Percentiles rank a stretch among this genome's conserved stretches.
phyloP scores from a whole-genome alignment of 35 echinoderm and acorn worm species.

The Eucidaris tribuloides region DNA sequence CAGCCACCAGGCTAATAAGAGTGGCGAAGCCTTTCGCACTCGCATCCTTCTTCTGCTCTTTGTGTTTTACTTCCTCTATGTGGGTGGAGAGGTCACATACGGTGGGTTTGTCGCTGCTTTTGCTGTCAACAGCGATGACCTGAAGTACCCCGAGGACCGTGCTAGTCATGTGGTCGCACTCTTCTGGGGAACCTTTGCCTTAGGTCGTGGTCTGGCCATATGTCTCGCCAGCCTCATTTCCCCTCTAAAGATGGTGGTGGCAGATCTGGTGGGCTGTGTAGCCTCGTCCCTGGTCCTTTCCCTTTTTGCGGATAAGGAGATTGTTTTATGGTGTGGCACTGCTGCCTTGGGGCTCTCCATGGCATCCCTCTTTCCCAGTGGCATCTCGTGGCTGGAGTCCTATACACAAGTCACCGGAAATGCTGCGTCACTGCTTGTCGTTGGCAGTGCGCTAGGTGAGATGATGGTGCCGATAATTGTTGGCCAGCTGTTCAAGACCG shows the following conservation, averaged over 20 bases:
- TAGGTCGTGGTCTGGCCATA: slow-evolving; percentile 72
- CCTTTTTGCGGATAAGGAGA: slow-evolving; percentile 8
- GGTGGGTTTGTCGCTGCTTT: slow-evolving; percentile 79
- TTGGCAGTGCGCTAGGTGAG: slow-evolving; percentile 70
- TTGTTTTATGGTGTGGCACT: slow-evolving; percentile 63
- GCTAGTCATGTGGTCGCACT: slow-evolving; percentile 52
- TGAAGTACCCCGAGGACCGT: background rate
- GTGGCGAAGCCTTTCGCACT: slow-evolving; percentile 38
- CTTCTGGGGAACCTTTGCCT: slow-evolving; percentile 87
- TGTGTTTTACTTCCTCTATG: slow-evolving; percentile 82
- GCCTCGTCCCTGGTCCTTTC: slow-evolving; percentile 25
- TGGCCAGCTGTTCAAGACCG: slow-evolving; percentile 28
- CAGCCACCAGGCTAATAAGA: too few species aligned
- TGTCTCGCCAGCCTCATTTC: slow-evolving; percentile 61
- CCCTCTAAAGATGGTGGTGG: slow-evolving; percentile 59
- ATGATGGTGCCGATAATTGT: slow-evolving; percentile 69
- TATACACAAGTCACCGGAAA: slow-evolving; percentile 67
- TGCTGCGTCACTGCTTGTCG: slow-evolving; percentile 58
- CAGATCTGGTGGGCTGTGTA: slow-evolving; percentile 48
- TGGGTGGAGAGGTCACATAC: slow-evolving; percentile 70
- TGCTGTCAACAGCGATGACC: slow-evolving; percentile 10
- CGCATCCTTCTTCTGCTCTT: slow-evolving; percentile 60
- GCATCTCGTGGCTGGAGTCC: slow-evolving; percentile 82
- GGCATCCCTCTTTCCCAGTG: slow-evolving; percentile 86
- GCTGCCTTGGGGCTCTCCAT: slow-evolving; percentile 63